Base-by-base conservation (phyloP, 2,888 invertebrate species). In the Dynastes grantii region DNA sequence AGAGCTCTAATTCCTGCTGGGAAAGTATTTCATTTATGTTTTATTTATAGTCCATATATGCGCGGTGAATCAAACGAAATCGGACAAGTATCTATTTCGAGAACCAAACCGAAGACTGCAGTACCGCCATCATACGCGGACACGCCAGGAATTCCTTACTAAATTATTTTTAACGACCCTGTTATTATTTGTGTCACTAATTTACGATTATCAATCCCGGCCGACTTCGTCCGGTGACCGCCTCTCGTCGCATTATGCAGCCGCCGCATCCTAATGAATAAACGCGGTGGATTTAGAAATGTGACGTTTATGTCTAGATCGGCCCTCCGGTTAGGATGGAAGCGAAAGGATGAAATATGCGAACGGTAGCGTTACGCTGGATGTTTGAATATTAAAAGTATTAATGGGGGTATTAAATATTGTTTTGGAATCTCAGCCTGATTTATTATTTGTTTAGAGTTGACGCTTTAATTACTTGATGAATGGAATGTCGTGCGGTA, bases 21-120 rank as follows among this genome's bases (percentile, higher is more conserved):
- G 53, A 53, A 70, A 53, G 53, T 53, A 53, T 70, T 70, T 70
- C 70, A 70, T 70, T 70, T 70, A 70, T 70, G 70, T 53, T 70
- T 32, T 70, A 70, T 70, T 70, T 70, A 70, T 70, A 70, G 70
- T 1, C n/a, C 29, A 53, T 53, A 53, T 70, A 32, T 53, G 53
- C 4, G 70, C 70, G 53, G 29, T 53, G 70, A 70, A 70, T 70
- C 70, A 70, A 70, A 70, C 70, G 53, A 45, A 51, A 53, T 70
- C 70, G 70, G 53, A 22, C 53, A n/a, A 51, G 29, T 64, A 64
- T 49, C 51, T 70, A 70, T 70, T 70, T 70, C 53, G 51, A 53
- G 70, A 53, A 2, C n/a, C 11, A 6, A 70, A 51, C 32, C 49
- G 51, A 51, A 13, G 29, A 45, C 11, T 8, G 45, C 45, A 8